A percentile compares a stretch with the other conserved stretches of the same genome.
These are phyloP conservation scores for Neopelma chrysocephalum DNA, from an alignment of 2,797 vertebrate species.

Conservation along the genomic window DNA sequence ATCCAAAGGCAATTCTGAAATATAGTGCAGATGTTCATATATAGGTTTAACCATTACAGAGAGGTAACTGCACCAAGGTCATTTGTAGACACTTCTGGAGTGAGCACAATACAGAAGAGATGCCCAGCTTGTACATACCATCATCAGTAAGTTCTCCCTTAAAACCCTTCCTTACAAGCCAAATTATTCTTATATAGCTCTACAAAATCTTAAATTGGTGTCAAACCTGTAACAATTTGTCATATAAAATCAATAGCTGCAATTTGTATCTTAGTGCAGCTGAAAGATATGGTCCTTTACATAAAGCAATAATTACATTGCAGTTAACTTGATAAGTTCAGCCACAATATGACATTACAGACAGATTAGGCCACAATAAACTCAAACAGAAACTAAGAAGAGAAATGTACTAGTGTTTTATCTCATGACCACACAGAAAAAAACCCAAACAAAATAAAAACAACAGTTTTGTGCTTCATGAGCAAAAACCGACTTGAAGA, in stretches of 20 bases:
- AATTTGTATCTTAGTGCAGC: background rate
- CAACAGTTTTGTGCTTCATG: background rate
- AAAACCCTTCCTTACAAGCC: background rate
- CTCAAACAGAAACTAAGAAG: background rate
- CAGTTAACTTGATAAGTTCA: background rate
- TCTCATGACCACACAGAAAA: background rate
- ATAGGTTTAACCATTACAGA: background rate
- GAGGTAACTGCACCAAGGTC: background rate
- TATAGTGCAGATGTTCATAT: background rate
- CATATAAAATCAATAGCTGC: background rate
- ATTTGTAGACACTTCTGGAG: background rate
- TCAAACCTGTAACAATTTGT: background rate
- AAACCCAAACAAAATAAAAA: background rate
- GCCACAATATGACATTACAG: accelerated
- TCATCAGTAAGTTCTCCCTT: background rate
- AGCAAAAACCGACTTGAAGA: background rate
- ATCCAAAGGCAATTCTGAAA: background rate
- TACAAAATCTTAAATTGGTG: background rate
- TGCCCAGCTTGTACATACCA: background rate
- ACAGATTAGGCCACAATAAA: background rate
- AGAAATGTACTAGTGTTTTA: background rate
- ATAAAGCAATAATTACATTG: background rate
- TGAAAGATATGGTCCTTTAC: background rate
- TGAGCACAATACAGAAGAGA: background rate
- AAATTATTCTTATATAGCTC: background rate